Base-by-base conservation (phyloP, 2,888 invertebrate species). In the Eilema sororculum region DNA sequence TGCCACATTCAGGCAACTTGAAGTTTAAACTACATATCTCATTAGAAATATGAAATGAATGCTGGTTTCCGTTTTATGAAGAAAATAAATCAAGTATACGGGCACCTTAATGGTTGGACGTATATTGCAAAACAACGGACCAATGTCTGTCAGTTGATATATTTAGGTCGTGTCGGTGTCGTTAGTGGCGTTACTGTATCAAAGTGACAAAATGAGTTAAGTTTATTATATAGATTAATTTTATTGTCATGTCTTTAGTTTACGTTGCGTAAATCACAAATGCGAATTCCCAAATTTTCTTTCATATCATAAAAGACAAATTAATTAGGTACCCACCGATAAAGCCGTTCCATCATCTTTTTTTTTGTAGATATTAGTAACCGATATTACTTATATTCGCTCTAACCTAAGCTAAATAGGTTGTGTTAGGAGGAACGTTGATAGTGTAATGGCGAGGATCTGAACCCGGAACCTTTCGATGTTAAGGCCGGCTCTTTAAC, bases 91-190 rank as follows among this genome's bases (percentile, higher is more conserved):
- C 33, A 10, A 56, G 16, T 62, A 56, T 68, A 33, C 24, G 33
- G 56, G 25, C 56, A 62, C 62, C 67, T 68, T 68, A 56, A 67
- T 57, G 16, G 24, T 62, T 63, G 70, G 81, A 80, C 69, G 61
- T 77, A 70, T 75, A 66, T 79, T 80, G 79, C 80, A 72, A 81
- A 80, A 78, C 66, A 56, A 64, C 71, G 37, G 65, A 28, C 28
- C 28, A 76, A 66, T 79, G 67, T 78, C 66, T 73, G 67, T 72
- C 72, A 24, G 68, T 20, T 71, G 69, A 68, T 74, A 67, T 74
- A 71, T 78, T 75, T 63, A 71, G 75, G 71, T 73, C 73, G 68
- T 28, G 67, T 63, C 69, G 37, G 65, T 37, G 46, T 33, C 25
- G 65, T 73, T 71, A 52, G 65, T 37, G 46, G 28, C 25, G 65